These are phyloP conservation scores for Acrossocheilus fasciatus DNA, from an alignment of 2,797 vertebrate genomes.

Conservation along the genomic window DNA sequence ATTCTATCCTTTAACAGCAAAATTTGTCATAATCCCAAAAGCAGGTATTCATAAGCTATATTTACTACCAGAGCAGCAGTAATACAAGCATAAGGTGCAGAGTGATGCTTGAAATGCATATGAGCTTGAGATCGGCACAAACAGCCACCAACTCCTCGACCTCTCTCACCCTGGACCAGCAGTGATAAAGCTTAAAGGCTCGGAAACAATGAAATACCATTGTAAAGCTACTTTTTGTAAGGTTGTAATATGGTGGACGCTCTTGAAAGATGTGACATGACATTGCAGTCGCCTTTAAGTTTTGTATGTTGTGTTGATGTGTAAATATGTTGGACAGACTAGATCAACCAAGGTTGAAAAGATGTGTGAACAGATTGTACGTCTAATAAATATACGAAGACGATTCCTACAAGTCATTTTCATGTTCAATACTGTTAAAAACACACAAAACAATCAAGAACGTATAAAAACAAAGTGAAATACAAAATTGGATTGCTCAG, in stretches of 20 bases:
- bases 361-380: background rate
- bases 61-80: background rate
- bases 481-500: constrained; percentile 30
- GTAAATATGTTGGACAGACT: background rate
- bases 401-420: constrained; percentile 7
- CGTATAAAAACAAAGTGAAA: constrained; percentile 17
- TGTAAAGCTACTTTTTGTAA: constrained; percentile 18
- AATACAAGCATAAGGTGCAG: constrained; percentile 3
- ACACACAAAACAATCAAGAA: constrained; percentile 23
- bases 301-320: constrained; percentile 9
- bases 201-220: background rate
- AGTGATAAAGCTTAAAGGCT: constrained; percentile 7
- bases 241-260: background rate
- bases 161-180: background rate
- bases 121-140: background rate
- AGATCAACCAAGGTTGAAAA: background rate
- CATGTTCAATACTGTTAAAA: constrained; percentile 20
- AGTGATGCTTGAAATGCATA: background rate
- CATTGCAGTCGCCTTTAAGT: constrained; percentile 6
- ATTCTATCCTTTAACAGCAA: background rate
- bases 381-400: background rate
- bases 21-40: background rate
- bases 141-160: background rate
- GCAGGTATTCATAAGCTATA: constrained; percentile 7
- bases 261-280: background rate